Percentiles rank a stretch among this genome's conserved stretches.
These are phyloP conservation scores for Pterocles gutturalis DNA, from an alignment of 2,113 vertebrate genomes.

Conservation along the genomic window DNA sequence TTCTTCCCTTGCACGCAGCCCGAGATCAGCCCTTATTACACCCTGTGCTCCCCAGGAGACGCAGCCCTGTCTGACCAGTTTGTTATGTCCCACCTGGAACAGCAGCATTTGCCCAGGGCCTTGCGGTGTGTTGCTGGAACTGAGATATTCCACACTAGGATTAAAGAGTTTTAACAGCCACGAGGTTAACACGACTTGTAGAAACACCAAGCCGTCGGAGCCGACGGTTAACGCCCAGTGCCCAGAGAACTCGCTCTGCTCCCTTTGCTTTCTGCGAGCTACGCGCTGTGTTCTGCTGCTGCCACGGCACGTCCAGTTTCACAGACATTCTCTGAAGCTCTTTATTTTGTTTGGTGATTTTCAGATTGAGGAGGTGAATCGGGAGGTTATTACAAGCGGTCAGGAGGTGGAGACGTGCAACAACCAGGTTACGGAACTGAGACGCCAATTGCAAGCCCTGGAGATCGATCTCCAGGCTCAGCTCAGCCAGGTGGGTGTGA, in stretches of 20 bases:
- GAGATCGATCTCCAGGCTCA: conserved; percentile 92
- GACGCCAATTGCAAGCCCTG: conserved; percentile 74
- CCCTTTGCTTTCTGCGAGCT: background rate
- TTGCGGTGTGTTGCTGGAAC: background rate
- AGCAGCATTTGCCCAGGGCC: background rate
- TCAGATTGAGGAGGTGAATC: conserved; percentile 78
- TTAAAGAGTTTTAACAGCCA: conserved; percentile 2
- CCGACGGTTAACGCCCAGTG: accelerated
- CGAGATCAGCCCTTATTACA: accelerated
- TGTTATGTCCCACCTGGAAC: background rate
- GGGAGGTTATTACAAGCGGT: conserved; percentile 70
- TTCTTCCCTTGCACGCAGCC: background rate
- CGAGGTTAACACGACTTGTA: background rate
- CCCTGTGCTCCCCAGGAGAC: background rate
- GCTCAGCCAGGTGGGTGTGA: conserved; percentile 84
- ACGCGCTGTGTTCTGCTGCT: background rate
- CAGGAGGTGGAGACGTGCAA: conserved; percentile 75
- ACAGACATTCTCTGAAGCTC: background rate
- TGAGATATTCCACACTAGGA: background rate
- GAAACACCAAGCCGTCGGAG: background rate
- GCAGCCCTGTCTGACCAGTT: conserved; percentile 45
- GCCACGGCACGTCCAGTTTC: background rate
- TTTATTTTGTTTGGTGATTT: background rate
- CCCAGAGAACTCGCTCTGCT: background rate
- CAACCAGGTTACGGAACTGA: conserved; percentile 74